Percentiles rank a stretch among this genome's conserved stretches.
Evolutionary conservation across 2,888 invertebrate species (phyloP).

Genomic region (Polydesmus complanatus): DNA sequence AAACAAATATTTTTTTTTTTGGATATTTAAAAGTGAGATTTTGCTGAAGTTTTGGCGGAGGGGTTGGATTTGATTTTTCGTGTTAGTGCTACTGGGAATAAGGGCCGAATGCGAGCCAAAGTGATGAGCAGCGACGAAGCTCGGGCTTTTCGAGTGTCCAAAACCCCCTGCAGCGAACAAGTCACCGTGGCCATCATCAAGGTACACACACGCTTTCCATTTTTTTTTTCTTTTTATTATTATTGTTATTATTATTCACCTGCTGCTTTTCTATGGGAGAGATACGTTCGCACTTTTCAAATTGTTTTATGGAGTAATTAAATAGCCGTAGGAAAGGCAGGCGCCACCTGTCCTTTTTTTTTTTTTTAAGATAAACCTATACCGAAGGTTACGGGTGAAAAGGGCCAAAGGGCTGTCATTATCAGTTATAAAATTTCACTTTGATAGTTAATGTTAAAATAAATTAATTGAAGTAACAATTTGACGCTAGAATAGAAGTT

Average conservation of each 20-base stretch:
- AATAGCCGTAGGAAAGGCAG: neutral
- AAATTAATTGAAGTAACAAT: too few species aligned
- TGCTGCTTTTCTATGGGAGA: too few species aligned
- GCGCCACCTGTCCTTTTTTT: neutral
- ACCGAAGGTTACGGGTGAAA: too few species aligned
- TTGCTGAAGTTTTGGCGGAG: too few species aligned
- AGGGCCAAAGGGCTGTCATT: neutral
- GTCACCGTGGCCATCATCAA: conserved; percentile 4
- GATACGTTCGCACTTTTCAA: too few species aligned
- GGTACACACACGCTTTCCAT: neutral
- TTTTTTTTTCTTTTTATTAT: neutral
- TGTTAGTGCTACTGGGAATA: too few species aligned
- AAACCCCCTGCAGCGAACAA: conserved; percentile 5
- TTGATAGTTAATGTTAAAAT: neutral
- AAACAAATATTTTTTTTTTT: too few species aligned
- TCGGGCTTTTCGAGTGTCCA: neutral
- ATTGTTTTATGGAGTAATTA: too few species aligned
- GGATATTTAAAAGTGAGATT: too few species aligned
- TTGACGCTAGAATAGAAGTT: too few species aligned
- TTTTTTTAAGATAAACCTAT: too few species aligned
- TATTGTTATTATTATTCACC: neutral
- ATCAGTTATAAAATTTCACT: neutral
- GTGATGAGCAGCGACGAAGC: conserved; percentile 1
- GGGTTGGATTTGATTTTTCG: too few species aligned
- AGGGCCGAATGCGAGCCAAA: conserved; percentile 2